Evolutionary conservation across 2,888 invertebrate genomes (phyloP), one percentile per base, ranked within the genome.

Genomic region (Eupeodes latifasciatus): DNA sequence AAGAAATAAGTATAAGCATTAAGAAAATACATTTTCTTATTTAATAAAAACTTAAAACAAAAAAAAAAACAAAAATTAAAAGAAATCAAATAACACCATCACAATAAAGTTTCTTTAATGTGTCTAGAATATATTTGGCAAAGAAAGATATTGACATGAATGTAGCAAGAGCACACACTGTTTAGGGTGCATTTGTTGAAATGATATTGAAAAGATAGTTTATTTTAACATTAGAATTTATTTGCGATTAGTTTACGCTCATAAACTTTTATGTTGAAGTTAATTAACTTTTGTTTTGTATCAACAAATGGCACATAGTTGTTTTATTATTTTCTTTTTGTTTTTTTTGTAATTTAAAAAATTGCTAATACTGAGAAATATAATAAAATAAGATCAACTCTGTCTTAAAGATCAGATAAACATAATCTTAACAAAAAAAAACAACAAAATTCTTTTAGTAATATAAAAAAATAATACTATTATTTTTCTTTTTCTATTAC

Each of bases 401-500:
- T 64, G 75, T 87, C 67, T 80, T 64, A 47, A 59, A 49, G 49
- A 74, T 57, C 76, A 77, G 79, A 85, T 77, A 19, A 69, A 51
- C 36, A 55, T 77, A 44, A 47, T 12, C 61, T 72, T 74, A 64
- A 77, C 11, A 61, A 34, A 77, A 78, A 40, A 40, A 40, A 40
- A 7, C 2, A 27, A 27, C 27, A 27, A 40, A 40, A 7, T 87
- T 86, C 74, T 82, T 59, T 82, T 53, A 82, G 64, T 53, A n/a
- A 67, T n/a, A 71, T 47, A 27, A 69, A 10, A 40, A 19, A 67
- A 61, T 49, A 62, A 72, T 11, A 27, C 47, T 44, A 12, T 53
- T 57, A 55, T 53, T 77, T 77, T 85, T 67, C 57, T 49, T 85
- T 84, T 82, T 77, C 87, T 84, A 72, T 80, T 81, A 83, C 72